Evolutionary conservation across 2,888 invertebrate species (phyloP).

Genomic region (Drosophila paramelanica): DNA sequence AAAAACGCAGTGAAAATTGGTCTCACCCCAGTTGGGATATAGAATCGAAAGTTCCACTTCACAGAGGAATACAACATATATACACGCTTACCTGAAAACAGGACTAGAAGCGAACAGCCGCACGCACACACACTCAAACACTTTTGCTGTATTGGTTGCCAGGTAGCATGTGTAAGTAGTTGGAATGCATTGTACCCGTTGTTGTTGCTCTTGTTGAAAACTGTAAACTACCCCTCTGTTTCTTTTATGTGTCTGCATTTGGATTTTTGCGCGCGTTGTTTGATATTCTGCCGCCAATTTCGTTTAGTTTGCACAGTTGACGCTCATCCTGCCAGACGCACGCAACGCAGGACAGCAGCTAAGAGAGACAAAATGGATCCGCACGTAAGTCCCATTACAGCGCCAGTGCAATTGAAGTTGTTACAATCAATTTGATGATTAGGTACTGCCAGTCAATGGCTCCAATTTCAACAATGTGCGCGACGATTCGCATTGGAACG

Average conservation of each 20-base stretch:
- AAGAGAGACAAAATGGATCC: conserved; percentile 42
- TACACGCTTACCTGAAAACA: conserved; percentile 32
- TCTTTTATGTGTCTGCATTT: conserved; percentile 25
- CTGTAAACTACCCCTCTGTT: conserved; percentile 56
- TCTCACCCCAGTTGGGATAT: conserved; percentile 48
- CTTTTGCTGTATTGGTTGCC: conserved; percentile 9
- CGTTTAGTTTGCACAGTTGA: conserved; percentile 45
- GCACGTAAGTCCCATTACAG: conserved; percentile 44
- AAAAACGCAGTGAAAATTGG: conserved; percentile 22
- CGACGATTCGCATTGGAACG: conserved; percentile 8
- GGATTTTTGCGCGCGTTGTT: conserved; percentile 47
- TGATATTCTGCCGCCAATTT: conserved; percentile 72
- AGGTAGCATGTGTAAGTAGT: conserved; percentile 65
- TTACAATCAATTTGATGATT: not conserved
- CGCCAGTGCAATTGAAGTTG: not conserved
- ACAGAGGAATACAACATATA: conserved; percentile 2
- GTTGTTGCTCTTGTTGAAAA: conserved; percentile 27
- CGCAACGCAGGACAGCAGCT: conserved; percentile 25
- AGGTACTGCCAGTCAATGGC: conserved; percentile 43
- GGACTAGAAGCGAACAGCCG: not conserved
- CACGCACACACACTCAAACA: conserved; percentile 5
- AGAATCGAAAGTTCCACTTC: conserved; percentile 37
- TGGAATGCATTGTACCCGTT: conserved; percentile 59
- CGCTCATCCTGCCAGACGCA: conserved; percentile 39
- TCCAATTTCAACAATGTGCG: conserved; percentile 32